A percentile compares a stretch with the other conserved stretches of the same genome.
Evolutionary conservation across 1,140 invertebrate species (phyloP).

Genomic region (Drosophila parabipectinata): DNA sequence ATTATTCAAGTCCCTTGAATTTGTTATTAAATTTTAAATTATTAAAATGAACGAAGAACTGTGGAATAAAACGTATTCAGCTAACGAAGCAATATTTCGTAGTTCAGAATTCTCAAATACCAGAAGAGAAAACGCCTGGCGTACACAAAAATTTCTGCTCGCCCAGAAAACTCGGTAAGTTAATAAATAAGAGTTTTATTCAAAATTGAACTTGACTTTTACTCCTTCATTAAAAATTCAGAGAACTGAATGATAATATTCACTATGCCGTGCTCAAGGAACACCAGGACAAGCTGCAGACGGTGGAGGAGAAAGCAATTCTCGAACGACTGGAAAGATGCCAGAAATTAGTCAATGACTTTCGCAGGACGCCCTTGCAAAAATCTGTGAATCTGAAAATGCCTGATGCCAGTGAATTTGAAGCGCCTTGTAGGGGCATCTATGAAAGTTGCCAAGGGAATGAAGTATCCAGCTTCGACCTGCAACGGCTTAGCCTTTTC

Average conservation of each 20-base stretch:
- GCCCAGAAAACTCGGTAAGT: constrained; percentile 40
- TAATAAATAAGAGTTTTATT: neutral
- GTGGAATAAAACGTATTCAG: constrained; percentile 26
- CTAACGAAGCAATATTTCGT: constrained; percentile 35
- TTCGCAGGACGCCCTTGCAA: neutral
- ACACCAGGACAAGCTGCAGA: constrained; percentile 31
- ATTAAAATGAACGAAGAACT: constrained; percentile 8
- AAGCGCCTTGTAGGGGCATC: constrained; percentile 34
- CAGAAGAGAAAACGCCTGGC: constrained; percentile 50
- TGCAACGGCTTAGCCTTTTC: neutral
- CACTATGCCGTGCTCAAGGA: constrained; percentile 22
- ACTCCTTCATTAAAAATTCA: neutral
- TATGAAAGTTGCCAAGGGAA: constrained; percentile 56
- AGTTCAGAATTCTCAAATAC: neutral
- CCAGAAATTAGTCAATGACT: constrained; percentile 21
- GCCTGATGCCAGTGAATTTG: constrained; percentile 15
- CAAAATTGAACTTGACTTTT: neutral
- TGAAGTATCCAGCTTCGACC: constrained; percentile 22
- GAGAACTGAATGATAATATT: neutral
- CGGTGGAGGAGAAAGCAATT: neutral
- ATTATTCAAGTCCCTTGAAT: neutral
- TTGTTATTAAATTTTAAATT: neutral
- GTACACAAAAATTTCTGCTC: constrained; percentile 49
- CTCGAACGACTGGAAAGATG: constrained; percentile 31
- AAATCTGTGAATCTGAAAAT: neutral